Percentiles rank a stretch among this genome's conserved stretches.
phyloP scores from a whole-genome alignment of 2,888 invertebrate species.

The Barypeithes pellucidus region DNA sequence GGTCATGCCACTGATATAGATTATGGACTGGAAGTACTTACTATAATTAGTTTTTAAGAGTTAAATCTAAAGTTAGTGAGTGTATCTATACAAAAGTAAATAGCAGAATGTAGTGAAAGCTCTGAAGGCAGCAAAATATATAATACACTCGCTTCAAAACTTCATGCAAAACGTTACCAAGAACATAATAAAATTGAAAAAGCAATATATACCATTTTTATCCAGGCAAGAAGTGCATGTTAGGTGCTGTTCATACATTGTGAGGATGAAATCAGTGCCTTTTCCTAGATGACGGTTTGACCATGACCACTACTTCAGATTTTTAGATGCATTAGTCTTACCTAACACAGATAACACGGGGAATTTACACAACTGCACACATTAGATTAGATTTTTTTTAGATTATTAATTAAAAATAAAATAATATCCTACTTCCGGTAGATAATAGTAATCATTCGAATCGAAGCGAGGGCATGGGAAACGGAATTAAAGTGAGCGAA shows the following conservation, averaged over 20 bases:
- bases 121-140: neutral
- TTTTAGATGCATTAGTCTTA: slow-evolving; percentile 24
- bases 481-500: too few relatives aligned
- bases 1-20: too few relatives aligned
- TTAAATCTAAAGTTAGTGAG: too few relatives aligned
- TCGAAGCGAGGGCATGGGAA: too few relatives aligned
- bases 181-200: slow-evolving; percentile 4
- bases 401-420: slow-evolving; percentile 5
- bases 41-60: too few relatives aligned
- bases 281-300: slow-evolving; percentile 32
- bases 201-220: slow-evolving; percentile 40
- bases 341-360: slow-evolving; percentile 17
- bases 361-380: slow-evolving; percentile 12
- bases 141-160: neutral
- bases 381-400: neutral
- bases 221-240: slow-evolving; percentile 38
- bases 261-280: slow-evolving; percentile 40
- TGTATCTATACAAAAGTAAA: too few relatives aligned
- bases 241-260: slow-evolving; percentile 37
- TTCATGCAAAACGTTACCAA: slow-evolving; percentile 3
- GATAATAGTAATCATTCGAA: too few relatives aligned
- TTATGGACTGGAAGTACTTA: too few relatives aligned
- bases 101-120: too few relatives aligned
- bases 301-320: slow-evolving; percentile 33
- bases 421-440: neutral